These are phyloP conservation scores for Stegastes partitus DNA, from an alignment of 2,113 vertebrate genomes.

Conservation along the genomic window DNA sequence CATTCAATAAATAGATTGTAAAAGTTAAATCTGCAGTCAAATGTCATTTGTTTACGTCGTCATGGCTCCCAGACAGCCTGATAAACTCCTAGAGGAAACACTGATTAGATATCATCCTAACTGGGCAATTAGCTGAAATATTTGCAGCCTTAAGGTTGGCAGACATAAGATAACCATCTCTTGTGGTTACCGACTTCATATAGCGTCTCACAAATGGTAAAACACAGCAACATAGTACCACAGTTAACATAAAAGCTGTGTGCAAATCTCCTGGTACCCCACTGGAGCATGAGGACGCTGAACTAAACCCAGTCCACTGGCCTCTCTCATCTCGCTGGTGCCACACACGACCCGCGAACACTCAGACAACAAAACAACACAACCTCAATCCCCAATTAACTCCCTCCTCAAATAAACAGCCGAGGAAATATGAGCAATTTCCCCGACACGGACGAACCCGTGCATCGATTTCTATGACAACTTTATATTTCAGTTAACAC, in stretches of 20 bases:
- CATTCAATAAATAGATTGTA: no score
- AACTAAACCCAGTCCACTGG: conserved; percentile 5
- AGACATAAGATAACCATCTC: no score
- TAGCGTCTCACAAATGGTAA: not conserved
- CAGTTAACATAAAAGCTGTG: not conserved
- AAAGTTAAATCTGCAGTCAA: no score
- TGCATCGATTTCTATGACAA: conserved; percentile 51
- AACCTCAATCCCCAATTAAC: conserved; percentile 30
- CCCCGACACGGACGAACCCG: conserved; percentile 18
- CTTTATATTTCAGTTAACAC: conserved; percentile 81
- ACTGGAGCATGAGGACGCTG: conserved; percentile 11
- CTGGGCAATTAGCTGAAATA: not conserved
- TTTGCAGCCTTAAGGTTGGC: not conserved
- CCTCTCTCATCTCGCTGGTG: not conserved
- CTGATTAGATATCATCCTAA: no score
- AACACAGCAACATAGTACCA: not conserved
- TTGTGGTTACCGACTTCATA: not conserved
- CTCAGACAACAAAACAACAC: not conserved
- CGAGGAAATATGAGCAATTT: conserved; percentile 43
- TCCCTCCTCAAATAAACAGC: conserved; percentile 27
- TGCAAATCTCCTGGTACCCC: not conserved
- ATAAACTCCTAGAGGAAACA: no score
- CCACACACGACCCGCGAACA: conserved; percentile 3
- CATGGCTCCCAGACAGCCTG: no score
- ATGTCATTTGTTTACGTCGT: no score